phyloP scores from a whole-genome alignment of 2,888 invertebrate species.

The Leucophenga maculata region DNA sequence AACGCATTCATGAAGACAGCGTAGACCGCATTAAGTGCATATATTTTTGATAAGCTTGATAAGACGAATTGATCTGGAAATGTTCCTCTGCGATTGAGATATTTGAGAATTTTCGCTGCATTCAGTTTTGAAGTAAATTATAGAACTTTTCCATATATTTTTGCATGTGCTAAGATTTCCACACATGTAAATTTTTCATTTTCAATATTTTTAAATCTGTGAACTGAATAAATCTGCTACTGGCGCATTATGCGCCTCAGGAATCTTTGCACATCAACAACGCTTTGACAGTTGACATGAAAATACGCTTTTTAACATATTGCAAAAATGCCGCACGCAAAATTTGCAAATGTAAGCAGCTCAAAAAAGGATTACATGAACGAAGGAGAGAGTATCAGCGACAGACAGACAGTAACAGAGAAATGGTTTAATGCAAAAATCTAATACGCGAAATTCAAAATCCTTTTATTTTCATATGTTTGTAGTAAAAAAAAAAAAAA shows the following conservation, averaged over 20 bases:
- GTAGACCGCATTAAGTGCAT: too few species aligned
- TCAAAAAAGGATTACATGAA: conserved; percentile 10
- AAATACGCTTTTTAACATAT: conserved; percentile 54
- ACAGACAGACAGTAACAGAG: neutral
- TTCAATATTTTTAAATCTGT: neutral
- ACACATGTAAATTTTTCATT: neutral
- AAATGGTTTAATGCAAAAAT: conserved; percentile 16
- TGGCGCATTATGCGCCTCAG: neutral
- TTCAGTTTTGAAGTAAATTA: too few species aligned
- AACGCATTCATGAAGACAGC: too few species aligned
- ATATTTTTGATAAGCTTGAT: too few species aligned
- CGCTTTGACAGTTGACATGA: conserved; percentile 62
- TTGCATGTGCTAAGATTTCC: neutral
- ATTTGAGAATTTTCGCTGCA: too few species aligned
- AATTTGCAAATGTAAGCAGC: neutral
- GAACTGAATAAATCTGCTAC: too few species aligned
- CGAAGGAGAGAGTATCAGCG: neutral
- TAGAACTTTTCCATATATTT: too few species aligned
- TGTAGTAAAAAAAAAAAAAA: too few species aligned
- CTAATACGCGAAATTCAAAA: conserved; percentile 10
- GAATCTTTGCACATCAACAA: conserved; percentile 45
- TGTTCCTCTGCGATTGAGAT: too few species aligned
- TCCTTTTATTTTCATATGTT: neutral
- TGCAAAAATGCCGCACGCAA: conserved; percentile 3
- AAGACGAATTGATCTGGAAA: too few species aligned